phyloP scores from a whole-genome alignment of 2,113 vertebrate genomes.

The Pavo muticus region DNA sequence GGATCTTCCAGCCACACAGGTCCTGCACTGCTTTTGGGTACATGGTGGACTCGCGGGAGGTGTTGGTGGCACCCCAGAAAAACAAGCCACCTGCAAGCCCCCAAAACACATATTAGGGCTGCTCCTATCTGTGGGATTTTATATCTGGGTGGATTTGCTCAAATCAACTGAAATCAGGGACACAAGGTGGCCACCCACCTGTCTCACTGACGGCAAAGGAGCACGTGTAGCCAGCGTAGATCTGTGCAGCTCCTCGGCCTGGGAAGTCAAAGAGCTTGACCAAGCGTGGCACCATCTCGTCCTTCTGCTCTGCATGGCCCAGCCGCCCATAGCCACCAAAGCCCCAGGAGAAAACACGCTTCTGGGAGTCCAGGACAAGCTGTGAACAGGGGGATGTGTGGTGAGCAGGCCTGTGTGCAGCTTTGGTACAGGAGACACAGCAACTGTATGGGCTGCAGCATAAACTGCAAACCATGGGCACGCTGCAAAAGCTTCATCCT shows the following conservation, averaged over 20 bases:
- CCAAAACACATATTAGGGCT: accelerated
- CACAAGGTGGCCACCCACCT: slow-evolving; percentile 72
- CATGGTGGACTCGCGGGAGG: slow-evolving; percentile 96
- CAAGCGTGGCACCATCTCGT: slow-evolving; percentile 95
- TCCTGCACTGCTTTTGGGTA: slow-evolving; percentile 97
- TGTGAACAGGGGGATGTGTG: slow-evolving; percentile 9
- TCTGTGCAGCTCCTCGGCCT: slow-evolving; percentile 88
- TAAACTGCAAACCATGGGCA: accelerated
- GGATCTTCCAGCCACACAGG: slow-evolving; percentile 94
- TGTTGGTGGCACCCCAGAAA: slow-evolving; percentile 98
- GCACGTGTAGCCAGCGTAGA: slow-evolving; percentile 92
- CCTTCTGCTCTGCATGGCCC: slow-evolving; percentile 94
- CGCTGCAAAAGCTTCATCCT: not conserved
- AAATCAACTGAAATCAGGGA: not conserved
- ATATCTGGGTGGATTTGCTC: accelerated
- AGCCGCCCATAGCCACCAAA: slow-evolving; percentile 94
- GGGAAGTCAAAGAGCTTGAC: slow-evolving; percentile 97
- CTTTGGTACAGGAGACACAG: not conserved
- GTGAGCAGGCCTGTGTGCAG: not conserved
- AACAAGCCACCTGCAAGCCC: slow-evolving; percentile 87
- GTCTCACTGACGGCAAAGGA: slow-evolving; percentile 94
- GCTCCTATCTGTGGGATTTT: not conserved
- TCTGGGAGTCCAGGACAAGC: slow-evolving; percentile 95
- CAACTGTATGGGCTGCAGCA: accelerated
- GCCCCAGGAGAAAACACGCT: slow-evolving; percentile 95